These are phyloP conservation scores for Neoarius graeffei DNA, from an alignment of 2,113 vertebrate species.

Conservation along the genomic window DNA sequence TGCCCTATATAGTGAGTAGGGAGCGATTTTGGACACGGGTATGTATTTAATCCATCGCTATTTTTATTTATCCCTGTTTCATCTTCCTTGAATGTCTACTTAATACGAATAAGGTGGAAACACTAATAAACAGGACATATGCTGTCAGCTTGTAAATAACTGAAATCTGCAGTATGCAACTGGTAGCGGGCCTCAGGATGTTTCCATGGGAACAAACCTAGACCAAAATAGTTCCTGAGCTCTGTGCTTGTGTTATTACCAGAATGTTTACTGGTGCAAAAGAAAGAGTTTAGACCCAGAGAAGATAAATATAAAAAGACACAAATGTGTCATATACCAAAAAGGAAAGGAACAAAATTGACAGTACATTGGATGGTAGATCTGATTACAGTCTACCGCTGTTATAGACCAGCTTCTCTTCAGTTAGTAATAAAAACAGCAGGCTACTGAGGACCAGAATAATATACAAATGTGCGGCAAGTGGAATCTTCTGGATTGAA, in stretches of 20 bases:
- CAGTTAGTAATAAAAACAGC: slow-evolving; percentile 10
- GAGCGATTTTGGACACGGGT: too few species aligned
- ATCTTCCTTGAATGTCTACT: neutral
- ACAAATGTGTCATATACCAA: slow-evolving; percentile 17
- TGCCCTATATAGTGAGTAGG: too few species aligned
- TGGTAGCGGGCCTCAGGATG: slow-evolving; percentile 21
- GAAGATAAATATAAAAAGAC: slow-evolving; percentile 20
- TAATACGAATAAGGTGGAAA: neutral
- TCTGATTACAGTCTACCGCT: neutral
- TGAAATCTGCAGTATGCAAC: slow-evolving; percentile 26
- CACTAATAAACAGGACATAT: neutral
- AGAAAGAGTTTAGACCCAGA: slow-evolving; percentile 23
- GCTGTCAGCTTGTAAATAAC: neutral
- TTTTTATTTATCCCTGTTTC: neutral
- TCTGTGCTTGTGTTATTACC: slow-evolving; percentile 54
- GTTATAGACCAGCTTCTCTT: neutral
- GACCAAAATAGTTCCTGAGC: slow-evolving; percentile 59
- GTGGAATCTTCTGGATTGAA: neutral
- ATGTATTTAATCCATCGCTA: neutral
- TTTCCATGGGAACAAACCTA: slow-evolving; percentile 61
- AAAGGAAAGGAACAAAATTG: neutral
- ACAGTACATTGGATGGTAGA: neutral
- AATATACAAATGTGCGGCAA: neutral
- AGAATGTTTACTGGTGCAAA: slow-evolving; percentile 44
- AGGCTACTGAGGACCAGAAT: neutral